Conservation (phyloP, 2,797 vertebrate genomes). For the Streptopelia turtur region DNA sequence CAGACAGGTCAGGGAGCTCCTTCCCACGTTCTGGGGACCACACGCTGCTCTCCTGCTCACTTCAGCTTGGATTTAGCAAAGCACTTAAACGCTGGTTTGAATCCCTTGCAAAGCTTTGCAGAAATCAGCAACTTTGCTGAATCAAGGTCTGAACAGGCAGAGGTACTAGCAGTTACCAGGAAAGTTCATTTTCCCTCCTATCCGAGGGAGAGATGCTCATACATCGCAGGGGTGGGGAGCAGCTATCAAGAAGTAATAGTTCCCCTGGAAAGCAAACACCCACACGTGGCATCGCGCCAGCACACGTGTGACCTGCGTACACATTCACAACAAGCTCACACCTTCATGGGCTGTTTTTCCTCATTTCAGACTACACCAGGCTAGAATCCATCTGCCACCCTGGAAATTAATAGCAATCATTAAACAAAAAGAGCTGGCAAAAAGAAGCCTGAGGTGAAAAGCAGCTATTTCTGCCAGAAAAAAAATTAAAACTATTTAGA, state of each 20-base stretch:
- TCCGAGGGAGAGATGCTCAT: neutral
- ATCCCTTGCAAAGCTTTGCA: neutral
- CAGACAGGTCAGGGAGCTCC: neutral
- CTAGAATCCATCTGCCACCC: conserved; percentile 75
- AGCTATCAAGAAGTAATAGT: neutral
- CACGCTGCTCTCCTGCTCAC: neutral
- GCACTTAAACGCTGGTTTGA: neutral
- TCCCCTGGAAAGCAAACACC: neutral
- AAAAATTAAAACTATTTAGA: conserved; percentile 82
- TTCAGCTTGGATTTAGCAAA: neutral
- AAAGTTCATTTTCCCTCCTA: neutral
- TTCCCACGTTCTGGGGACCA: neutral
- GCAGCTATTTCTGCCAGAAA: conserved; percentile 76
- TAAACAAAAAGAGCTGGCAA: conserved; percentile 75
- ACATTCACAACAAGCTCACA: neutral
- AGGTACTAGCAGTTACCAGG: neutral
- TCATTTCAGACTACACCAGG: conserved; percentile 51
- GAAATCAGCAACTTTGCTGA: conserved; percentile 32
- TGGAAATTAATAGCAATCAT: conserved; percentile 81
- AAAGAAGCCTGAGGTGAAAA: conserved; percentile 70
- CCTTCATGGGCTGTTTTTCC: conserved; percentile 55
- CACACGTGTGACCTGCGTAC: neutral
- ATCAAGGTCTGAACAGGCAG: neutral
- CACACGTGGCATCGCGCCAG: neutral
- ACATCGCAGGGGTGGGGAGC: neutral